Percentiles rank a stretch among this genome's conserved stretches.
These are phyloP conservation scores for Heterotis niloticus DNA, from an alignment of 2,113 vertebrate genomes.

Conservation along the genomic window DNA sequence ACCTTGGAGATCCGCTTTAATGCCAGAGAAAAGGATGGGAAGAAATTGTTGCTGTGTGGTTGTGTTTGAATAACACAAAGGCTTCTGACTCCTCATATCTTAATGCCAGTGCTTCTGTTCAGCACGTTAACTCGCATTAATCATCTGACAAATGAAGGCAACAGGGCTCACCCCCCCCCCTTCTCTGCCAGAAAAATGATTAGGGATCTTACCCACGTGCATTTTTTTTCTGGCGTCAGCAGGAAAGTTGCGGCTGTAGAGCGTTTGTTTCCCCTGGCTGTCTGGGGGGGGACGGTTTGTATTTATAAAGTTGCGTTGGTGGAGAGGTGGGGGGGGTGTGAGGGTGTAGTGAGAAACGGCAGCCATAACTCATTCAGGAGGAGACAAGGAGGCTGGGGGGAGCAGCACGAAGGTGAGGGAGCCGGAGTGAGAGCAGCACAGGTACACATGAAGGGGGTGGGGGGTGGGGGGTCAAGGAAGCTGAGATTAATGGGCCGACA, in stretches of 20 bases:
- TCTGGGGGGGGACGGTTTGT: neutral
- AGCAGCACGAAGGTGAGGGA: too few relatives aligned
- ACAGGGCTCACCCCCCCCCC: neutral
- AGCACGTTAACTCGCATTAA: slow-evolving; percentile 17
- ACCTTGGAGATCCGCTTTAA: neutral
- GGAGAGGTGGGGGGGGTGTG: neutral
- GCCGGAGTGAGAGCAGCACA: neutral
- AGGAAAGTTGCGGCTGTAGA: slow-evolving; percentile 17
- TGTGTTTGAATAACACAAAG: slow-evolving; percentile 13
- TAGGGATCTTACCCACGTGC: neutral
- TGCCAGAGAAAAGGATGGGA: neutral
- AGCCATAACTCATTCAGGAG: slow-evolving; percentile 13
- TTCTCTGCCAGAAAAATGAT: slow-evolving; percentile 15
- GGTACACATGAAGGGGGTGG: neutral
- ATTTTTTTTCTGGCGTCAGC: slow-evolving; percentile 11
- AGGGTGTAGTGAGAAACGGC: slow-evolving; percentile 15
- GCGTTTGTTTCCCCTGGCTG: slow-evolving; percentile 8
- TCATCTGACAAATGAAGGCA: slow-evolving; percentile 17
- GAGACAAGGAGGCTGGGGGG: slow-evolving; percentile 7
- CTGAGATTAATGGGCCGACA: neutral
- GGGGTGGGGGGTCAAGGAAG: neutral
- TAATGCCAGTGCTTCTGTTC: slow-evolving; percentile 16
- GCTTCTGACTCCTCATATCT: slow-evolving; percentile 20
- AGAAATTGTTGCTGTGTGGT: neutral
- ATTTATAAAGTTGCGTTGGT: slow-evolving; percentile 12